Evolutionary conservation across 2,797 vertebrate genomes (phyloP).

Genomic region (Pipistrellus pygmaeus): DNA sequence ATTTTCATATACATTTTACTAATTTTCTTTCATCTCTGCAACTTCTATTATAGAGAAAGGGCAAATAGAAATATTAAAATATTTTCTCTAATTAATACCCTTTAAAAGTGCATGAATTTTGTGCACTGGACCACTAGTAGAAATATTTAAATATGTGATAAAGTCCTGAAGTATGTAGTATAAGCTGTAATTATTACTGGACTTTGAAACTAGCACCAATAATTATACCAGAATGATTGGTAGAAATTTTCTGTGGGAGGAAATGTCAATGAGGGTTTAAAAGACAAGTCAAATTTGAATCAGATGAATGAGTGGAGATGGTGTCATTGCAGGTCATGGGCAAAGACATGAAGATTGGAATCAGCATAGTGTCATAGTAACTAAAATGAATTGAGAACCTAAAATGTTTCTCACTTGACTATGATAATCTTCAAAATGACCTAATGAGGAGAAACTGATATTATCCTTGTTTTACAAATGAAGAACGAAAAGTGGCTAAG

Average conservation of each 20-base stretch:
- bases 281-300: slow-evolving; percentile 32
- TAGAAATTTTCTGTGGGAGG: neutral
- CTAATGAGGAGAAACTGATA: neutral
- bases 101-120: no score
- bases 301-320: neutral
- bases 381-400: neutral
- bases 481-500: neutral
- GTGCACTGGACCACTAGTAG: neutral
- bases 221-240: neutral
- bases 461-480: neutral
- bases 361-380: neutral
- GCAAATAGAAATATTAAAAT: no score
- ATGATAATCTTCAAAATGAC: neutral
- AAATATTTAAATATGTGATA: neutral
- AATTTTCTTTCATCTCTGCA: no score
- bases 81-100: no score
- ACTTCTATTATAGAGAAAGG: no score
- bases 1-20: no score
- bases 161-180: slow-evolving; percentile 15
- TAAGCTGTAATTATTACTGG: slow-evolving; percentile 6
- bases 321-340: neutral
- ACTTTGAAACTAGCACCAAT: slow-evolving; percentile 8
- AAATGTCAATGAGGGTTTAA: neutral
- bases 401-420: neutral
- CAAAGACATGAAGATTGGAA: neutral